phyloP scores from a whole-genome alignment of 1,140 invertebrate genomes.

The Anthonomus grandis region DNA sequence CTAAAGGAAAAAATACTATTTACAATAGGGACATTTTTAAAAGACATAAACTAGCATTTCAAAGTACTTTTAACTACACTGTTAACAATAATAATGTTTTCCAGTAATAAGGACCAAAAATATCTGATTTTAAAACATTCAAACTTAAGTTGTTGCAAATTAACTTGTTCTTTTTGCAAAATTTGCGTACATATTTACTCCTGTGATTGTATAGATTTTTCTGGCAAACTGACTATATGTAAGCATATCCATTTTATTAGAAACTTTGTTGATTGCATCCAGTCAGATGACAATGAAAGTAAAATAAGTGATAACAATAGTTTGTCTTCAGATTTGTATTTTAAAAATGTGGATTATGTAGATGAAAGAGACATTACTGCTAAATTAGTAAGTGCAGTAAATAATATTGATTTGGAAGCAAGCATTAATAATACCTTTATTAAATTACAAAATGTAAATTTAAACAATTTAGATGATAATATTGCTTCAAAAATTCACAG shows the following conservation, averaged over 20 bases:
- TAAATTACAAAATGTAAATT: too few species aligned
- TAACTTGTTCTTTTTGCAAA: slow-evolving; percentile 13
- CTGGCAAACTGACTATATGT: slow-evolving; percentile 4
- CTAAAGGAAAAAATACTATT: slow-evolving; percentile 4
- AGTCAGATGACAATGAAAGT: too few species aligned
- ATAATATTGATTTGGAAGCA: too few species aligned
- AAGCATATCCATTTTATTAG: slow-evolving; percentile 24
- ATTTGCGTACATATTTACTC: slow-evolving; percentile 13
- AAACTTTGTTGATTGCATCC: too few species aligned
- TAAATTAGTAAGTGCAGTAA: too few species aligned
- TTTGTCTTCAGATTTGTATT: too few species aligned
- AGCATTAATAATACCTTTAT: too few species aligned
- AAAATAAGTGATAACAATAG: too few species aligned
- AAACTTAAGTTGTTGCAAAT: slow-evolving; percentile 5
- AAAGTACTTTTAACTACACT: neutral
- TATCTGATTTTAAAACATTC: slow-evolving; percentile 2
- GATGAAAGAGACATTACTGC: too few species aligned
- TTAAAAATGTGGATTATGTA: too few species aligned
- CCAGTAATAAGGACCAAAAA: neutral
- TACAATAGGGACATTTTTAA: slow-evolving; percentile 1
- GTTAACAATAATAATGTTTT: neutral
- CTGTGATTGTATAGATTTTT: slow-evolving; percentile 14
- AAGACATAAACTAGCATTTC: slow-evolving; percentile 6
- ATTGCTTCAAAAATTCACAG: too few species aligned
- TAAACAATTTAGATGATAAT: too few species aligned